These are phyloP conservation scores for Epinephelus fuscoguttatus DNA, from an alignment of 2,113 vertebrate species.

Conservation along the genomic window DNA sequence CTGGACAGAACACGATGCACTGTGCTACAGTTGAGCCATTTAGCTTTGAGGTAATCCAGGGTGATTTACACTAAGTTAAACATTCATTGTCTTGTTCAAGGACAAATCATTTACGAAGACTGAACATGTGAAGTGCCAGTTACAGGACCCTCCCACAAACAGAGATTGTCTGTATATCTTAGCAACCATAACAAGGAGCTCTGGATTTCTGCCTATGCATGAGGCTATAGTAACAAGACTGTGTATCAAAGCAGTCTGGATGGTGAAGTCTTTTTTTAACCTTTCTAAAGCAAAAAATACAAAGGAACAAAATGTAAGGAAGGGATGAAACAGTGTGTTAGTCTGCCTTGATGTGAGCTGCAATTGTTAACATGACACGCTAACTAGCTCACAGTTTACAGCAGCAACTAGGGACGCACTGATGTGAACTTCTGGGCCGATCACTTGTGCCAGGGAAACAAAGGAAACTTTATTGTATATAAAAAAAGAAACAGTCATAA, in stretches of 20 bases:
- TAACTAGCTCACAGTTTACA: no score
- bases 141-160: neutral
- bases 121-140: neutral
- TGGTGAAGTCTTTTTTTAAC: neutral
- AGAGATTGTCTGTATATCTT: neutral
- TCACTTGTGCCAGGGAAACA: no score
- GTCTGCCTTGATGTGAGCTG: no score
- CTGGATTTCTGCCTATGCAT: neutral
- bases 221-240: neutral
- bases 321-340: no score
- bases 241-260: neutral
- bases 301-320: no score
- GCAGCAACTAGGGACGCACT: no score
- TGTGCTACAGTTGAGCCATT: conserved; percentile 17
- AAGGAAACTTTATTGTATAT: no score
- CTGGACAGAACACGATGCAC: conserved; percentile 20
- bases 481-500: no score
- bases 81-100: conserved; percentile 33
- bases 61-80: conserved; percentile 26
- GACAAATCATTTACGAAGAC: conserved; percentile 39
- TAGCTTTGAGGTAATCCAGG: conserved; percentile 36
- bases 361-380: no score
- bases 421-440: no score
- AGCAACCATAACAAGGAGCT: neutral
- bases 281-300: neutral